Evolutionary conservation across 2,113 vertebrate species (phyloP), one percentile per base, ranked within the genome.

Genomic region (rat (Rattus norvegicus)): DNA sequence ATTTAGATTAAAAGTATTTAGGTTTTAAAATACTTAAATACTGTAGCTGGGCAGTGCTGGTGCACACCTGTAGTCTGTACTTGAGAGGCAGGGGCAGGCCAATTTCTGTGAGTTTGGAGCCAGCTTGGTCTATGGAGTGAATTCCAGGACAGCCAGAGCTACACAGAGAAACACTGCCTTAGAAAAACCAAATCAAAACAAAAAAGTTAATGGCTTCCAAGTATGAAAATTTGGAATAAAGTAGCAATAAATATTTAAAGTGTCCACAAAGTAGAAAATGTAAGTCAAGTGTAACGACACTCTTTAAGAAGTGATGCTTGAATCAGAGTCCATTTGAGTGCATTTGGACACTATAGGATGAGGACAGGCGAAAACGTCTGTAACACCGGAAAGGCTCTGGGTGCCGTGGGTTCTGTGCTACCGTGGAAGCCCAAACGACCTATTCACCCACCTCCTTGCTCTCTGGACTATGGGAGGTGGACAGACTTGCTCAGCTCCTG

Each of bases 1-100:
- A 17, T 69, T 70, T 87, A n/a, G 85, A 87, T 87, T 95, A 79
- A 59, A 65, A 93, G 72, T 80, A 24, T 92, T 75, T 95, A 36
- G 19, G 26, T 92, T 93, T 65, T 4, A 49, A 61, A 81, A 73
- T 73, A 73, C 8, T 43, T 43, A 73, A 73, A 43, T 43, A 43
- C 43, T n/a, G 20, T 20, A 73, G 19, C 72, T 73, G 72, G n/a
- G n/a, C n/a, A 19, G n/a, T 73, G 72, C n/a, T 73, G 72, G n/a
- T 39, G n/a, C 19, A 43, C 9, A 22, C n/a, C 72, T 73, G 39
- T 43, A 73, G 19, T 39, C 72, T 39, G n/a, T 39, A 73, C 72
- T 73, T 1, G 8, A n/a, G 70, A 73, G 70, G 36, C n/a, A 73
- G 20, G 11, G 72, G 20, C 72, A 73, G n/a, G 72, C 19, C 2